These are phyloP conservation scores for Blomia tropicalis DNA, from an alignment of 2,888 invertebrate genomes.

Conservation along the genomic window DNA sequence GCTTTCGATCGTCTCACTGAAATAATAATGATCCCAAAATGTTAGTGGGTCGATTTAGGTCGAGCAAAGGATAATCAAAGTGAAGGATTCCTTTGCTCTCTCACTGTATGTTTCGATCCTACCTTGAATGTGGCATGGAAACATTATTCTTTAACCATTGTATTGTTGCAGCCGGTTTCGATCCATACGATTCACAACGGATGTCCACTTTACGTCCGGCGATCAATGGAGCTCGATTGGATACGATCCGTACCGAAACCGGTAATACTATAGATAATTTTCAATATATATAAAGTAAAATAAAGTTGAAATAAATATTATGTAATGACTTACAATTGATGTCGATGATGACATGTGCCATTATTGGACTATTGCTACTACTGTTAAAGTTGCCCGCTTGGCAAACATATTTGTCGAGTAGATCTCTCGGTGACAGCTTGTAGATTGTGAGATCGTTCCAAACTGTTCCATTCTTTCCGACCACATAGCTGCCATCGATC, in stretches of 20 bases:
- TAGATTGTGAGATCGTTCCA: constrained; percentile 19
- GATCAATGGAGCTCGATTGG: background rate
- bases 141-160: constrained; percentile 18
- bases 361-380: background rate
- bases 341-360: constrained; percentile 17
- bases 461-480: constrained; percentile 13
- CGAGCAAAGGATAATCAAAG: background rate
- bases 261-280: constrained; percentile 15
- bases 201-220: constrained; percentile 24
- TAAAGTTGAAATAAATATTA: background rate
- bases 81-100: no score
- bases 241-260: background rate
- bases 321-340: constrained; percentile 18
- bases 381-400: constrained; percentile 21
- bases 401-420: constrained; percentile 16
- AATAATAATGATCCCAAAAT: background rate
- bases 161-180: constrained; percentile 18
- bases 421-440: constrained; percentile 21
- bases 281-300: background rate
- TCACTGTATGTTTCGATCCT: no score
- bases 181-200: constrained; percentile 16
- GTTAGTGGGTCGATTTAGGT: no score
- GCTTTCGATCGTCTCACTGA: constrained; percentile 18
- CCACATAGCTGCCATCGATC: constrained; percentile 20
- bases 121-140: constrained; percentile 17